These are phyloP conservation scores for Parnassius smintheus DNA, from an alignment of 2,888 invertebrate genomes.

Conservation along the genomic window DNA sequence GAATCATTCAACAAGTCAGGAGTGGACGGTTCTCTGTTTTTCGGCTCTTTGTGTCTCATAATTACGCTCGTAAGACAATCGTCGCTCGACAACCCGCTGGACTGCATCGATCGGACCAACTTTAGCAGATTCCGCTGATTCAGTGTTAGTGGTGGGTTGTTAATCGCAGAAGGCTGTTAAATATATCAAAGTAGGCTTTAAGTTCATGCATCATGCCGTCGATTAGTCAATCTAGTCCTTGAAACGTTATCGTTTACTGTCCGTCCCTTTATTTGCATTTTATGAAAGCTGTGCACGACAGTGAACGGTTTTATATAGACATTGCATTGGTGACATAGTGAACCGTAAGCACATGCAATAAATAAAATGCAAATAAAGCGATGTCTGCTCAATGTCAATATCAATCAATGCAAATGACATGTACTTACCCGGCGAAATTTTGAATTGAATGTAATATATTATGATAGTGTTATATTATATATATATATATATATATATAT, in stretches of 20 bases:
- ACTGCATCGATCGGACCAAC: slow-evolving; percentile 81
- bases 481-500: no score
- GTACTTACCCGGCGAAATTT: slow-evolving; percentile 35
- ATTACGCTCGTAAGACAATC: slow-evolving; percentile 76
- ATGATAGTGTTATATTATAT: no score
- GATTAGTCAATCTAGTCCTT: slow-evolving; percentile 45
- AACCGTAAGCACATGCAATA: slow-evolving; percentile 75
- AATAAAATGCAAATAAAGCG: slow-evolving; percentile 81
- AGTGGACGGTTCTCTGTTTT: slow-evolving; percentile 76
- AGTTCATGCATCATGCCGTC: slow-evolving; percentile 73
- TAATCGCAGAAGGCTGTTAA: slow-evolving; percentile 80
- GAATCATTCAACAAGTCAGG: slow-evolving; percentile 82
- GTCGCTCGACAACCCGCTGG: slow-evolving; percentile 78
- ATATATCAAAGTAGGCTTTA: slow-evolving; percentile 71
- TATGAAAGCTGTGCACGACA: slow-evolving; percentile 78
- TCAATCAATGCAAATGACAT: slow-evolving; percentile 49
- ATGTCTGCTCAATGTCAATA: slow-evolving; percentile 55
- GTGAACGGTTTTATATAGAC: slow-evolving; percentile 49
- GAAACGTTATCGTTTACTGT: slow-evolving; percentile 36
- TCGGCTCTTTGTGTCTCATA: slow-evolving; percentile 75
- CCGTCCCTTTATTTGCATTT: slow-evolving; percentile 76
- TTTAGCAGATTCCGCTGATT: slow-evolving; percentile 82
- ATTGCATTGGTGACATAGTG: slow-evolving; percentile 58
- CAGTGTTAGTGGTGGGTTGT: slow-evolving; percentile 78
- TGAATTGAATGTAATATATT: background rate